Evolutionary conservation across 2,888 invertebrate species (phyloP).

Genomic region (Acanthosepion pharaonis): DNA sequence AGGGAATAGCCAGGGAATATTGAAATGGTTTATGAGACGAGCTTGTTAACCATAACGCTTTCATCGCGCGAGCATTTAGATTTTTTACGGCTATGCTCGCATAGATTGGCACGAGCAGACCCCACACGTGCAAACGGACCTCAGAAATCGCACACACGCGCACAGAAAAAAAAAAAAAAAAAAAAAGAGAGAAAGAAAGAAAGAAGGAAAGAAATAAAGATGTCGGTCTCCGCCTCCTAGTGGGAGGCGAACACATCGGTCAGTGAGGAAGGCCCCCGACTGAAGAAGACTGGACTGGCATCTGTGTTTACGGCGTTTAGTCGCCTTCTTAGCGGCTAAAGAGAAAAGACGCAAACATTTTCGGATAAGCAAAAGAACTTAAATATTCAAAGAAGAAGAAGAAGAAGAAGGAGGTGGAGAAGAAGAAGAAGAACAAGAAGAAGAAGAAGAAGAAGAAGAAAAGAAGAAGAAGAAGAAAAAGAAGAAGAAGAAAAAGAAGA

Average conservation of each 20-base stretch:
- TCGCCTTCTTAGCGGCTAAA: constrained; percentile 18
- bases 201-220: neutral
- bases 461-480: neutral
- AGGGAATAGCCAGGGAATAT: too few species aligned
- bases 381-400: neutral
- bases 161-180: neutral
- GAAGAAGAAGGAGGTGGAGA: neutral
- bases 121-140: neutral
- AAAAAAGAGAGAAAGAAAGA: neutral
- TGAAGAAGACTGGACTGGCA: neutral
- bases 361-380: neutral
- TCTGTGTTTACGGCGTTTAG: neutral
- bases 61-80: neutral
- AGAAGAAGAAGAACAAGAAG: neutral
- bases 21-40: too few species aligned
- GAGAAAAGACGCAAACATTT: neutral
- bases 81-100: neutral
- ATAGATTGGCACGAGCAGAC: neutral
- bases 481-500: neutral
- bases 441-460: neutral
- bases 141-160: neutral
- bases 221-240: neutral
- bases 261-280: neutral
- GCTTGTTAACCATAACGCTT: neutral
- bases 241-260: neutral